Percentiles rank a stretch among this genome's conserved stretches.
These are phyloP conservation scores for Amblyornis subalaris DNA, from an alignment of 2,113 vertebrate species.

Conservation along the genomic window DNA sequence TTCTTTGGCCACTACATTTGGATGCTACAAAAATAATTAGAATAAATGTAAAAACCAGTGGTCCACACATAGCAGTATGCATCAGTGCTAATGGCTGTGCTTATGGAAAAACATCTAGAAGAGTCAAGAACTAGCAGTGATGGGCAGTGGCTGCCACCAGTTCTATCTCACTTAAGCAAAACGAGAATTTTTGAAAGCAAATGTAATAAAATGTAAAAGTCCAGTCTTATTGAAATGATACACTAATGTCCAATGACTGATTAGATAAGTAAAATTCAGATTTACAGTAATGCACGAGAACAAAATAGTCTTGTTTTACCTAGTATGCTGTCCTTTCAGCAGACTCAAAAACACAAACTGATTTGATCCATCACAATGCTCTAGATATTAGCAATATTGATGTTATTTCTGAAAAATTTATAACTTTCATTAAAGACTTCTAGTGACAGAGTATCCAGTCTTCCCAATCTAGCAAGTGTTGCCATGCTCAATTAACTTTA, in stretches of 20 bases:
- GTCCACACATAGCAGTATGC: background rate
- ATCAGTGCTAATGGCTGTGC: background rate
- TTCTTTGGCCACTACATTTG: background rate
- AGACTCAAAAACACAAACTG: background rate
- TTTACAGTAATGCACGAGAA: background rate
- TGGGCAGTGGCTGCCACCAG: background rate
- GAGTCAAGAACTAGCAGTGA: background rate
- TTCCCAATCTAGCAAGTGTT: background rate
- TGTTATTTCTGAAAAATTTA: background rate
- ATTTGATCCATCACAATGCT: background rate
- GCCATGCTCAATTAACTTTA: background rate
- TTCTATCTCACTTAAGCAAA: background rate
- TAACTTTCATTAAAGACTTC: background rate
- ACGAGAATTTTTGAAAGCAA: background rate
- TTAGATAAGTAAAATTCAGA: background rate
- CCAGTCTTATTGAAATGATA: background rate
- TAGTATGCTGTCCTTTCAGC: background rate
- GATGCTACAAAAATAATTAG: background rate
- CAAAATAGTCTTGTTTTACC: background rate
- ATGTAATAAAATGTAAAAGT: background rate
- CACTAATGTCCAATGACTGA: background rate
- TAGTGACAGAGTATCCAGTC: background rate
- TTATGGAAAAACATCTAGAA: background rate
- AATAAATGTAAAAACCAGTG: background rate
- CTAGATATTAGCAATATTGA: background rate